Percentiles rank a stretch among this genome's conserved stretches.
phyloP scores from a whole-genome alignment of 2,888 invertebrate species.

The Orthosia incerta region DNA sequence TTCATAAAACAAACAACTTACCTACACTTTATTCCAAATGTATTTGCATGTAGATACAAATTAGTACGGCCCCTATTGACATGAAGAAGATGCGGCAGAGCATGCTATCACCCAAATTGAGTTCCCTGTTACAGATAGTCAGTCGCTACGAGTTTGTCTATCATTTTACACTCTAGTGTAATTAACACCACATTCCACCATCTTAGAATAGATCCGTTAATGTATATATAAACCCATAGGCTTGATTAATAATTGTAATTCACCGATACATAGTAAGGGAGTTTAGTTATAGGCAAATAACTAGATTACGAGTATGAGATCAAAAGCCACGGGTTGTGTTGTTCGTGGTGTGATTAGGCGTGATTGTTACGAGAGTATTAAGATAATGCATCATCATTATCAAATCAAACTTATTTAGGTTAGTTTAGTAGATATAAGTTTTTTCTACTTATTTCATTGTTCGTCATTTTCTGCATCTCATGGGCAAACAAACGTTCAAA shows the following conservation, averaged over 20 bases:
- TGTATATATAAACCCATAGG: constrained; percentile 25
- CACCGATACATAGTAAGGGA: background rate
- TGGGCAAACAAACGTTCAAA: no score
- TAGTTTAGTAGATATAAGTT: no score
- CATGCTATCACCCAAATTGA: constrained; percentile 55
- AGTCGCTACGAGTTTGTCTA: constrained; percentile 47
- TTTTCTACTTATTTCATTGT: no score
- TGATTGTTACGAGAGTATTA: no score
- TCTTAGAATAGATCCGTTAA: constrained; percentile 24
- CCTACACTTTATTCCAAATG: background rate
- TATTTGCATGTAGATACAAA: constrained; percentile 24
- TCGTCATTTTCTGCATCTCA: no score
- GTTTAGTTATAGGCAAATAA: background rate
- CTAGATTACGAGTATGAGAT: constrained; percentile 18
- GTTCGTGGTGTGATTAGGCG: background rate
- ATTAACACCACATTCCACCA: constrained; percentile 40
- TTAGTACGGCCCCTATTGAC: constrained; percentile 38
- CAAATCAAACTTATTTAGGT: no score
- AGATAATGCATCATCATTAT: background rate
- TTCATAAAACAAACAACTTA: background rate
- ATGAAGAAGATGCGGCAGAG: constrained; percentile 38
- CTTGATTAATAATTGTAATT: constrained; percentile 38
- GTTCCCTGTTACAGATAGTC: constrained; percentile 41
- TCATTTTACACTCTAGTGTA: constrained; percentile 46
- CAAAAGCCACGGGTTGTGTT: background rate